Base-by-base conservation (phyloP, 2,113 vertebrate species). In the Arothron firmamentum region DNA sequence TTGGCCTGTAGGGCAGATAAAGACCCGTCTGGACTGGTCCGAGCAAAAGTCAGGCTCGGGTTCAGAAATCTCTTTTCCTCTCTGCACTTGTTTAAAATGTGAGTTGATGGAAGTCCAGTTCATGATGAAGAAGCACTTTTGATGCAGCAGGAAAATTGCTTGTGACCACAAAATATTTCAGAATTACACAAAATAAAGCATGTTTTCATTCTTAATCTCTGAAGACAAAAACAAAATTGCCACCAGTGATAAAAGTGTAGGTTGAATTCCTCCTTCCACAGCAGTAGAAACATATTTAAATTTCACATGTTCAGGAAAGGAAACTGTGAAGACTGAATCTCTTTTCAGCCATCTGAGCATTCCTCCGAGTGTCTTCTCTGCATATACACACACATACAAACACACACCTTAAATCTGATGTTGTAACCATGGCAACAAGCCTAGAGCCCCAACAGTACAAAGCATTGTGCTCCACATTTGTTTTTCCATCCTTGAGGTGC, bases 391-490 rank as follows among this genome's bases (percentile, higher is more conserved):
- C 16, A 43, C 41, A 43, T 15, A 48, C 54, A 14, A n/a, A 47
- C 43, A n/a, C 16, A 42, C 51, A 10, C 61, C 78, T 62, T 70
- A 74, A 69, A 73, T 72, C 56, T 71, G 65, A 83, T 78, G 61
- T 59, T 64, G 88, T 88, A 79, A 81, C 89, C 81, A 89, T 85
- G 75, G 85, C 67, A 90, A 90, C 87, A 48, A 49, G 59, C 72
- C 54, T 55, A 67, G 74, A 58, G 62, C 53, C 69, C 59, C 48
- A 34, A 57, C 49, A 47, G 52, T 61, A 19, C 45, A 20, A 25
- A n/a, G 53, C 28, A 12, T n/a, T 6, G 20, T 43, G 41, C 19
- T 23, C 64, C 57, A 64, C 56, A 66, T 78, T 62, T 51, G 16
- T 59, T 7, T 59, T 49, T 42, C 54, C 11, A 15, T 43, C 48